Evolutionary conservation across 2,797 vertebrate species (phyloP).

Genomic region (Bothrops alternatus): DNA sequence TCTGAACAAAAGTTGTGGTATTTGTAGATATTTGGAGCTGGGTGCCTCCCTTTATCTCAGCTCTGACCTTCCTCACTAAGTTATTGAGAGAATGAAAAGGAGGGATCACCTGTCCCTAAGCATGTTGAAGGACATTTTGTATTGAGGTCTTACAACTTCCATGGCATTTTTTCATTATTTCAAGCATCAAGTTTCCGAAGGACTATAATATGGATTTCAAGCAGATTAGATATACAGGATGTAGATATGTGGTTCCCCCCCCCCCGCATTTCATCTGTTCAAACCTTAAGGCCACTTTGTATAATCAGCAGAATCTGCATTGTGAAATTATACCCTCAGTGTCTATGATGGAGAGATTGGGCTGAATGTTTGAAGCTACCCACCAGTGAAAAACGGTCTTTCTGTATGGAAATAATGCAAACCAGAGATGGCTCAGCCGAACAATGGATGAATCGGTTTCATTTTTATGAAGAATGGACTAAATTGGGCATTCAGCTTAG

Average conservation of each 20-base stretch:
- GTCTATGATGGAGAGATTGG: background rate
- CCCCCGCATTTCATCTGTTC: background rate
- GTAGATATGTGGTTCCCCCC: background rate
- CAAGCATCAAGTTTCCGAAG: background rate
- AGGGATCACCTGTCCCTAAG: background rate
- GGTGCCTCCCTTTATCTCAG: background rate
- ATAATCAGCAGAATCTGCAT: background rate
- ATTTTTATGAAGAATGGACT: background rate
- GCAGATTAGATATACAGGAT: background rate
- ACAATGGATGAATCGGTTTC: background rate
- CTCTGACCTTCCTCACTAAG: background rate
- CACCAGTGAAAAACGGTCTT: background rate
- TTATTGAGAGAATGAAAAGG: background rate
- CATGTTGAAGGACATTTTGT: background rate
- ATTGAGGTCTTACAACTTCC: background rate
- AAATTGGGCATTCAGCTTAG: background rate
- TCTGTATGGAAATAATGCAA: background rate
- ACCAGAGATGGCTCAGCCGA: background rate
- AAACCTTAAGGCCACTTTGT: background rate
- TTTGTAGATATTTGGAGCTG: background rate
- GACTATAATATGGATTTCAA: background rate
- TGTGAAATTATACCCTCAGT: background rate
- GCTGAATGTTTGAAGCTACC: background rate
- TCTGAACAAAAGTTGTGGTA: background rate
- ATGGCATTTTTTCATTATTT: background rate